phyloP scores from a whole-genome alignment of 1,140 invertebrate species.

The Musca vetustissima region DNA sequence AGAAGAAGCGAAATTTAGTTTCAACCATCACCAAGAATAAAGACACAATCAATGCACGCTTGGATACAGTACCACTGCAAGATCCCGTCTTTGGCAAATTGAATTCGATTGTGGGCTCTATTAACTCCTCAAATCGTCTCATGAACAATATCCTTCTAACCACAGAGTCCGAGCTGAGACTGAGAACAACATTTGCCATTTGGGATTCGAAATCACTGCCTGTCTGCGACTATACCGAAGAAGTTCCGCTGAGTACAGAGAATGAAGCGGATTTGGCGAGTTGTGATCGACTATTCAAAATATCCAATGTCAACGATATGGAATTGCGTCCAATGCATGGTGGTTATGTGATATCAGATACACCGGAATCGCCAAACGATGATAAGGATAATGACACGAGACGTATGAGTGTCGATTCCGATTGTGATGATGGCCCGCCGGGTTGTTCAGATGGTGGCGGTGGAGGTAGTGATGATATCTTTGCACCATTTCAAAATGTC shows the following conservation, averaged over 20 bases:
- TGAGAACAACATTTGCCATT: conserved; percentile 43
- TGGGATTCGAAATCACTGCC: conserved; percentile 36
- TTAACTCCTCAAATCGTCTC: conserved; percentile 50
- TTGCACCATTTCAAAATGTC: neutral
- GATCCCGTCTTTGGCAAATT: conserved; percentile 54
- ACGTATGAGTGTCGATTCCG: conserved; percentile 6
- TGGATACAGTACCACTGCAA: conserved; percentile 48
- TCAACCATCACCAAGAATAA: conserved; percentile 55
- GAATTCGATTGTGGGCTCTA: conserved; percentile 50
- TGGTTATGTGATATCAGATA: conserved; percentile 49
- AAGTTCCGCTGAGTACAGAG: neutral
- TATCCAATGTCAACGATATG: conserved; percentile 31
- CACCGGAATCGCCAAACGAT: conserved; percentile 37
- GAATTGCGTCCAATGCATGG: conserved; percentile 42
- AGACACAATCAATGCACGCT: conserved; percentile 50
- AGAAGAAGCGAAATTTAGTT: conserved; percentile 44
- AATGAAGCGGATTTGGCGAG: conserved; percentile 9
- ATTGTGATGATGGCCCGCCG: conserved; percentile 25
- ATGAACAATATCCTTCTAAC: conserved; percentile 52
- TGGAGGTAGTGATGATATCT: neutral
- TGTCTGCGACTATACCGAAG: conserved; percentile 31
- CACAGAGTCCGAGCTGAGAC: conserved; percentile 39
- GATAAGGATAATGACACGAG: conserved; percentile 12
- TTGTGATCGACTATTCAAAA: conserved; percentile 31
- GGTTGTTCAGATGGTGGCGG: conserved; percentile 8